phyloP scores from a whole-genome alignment of 1,140 invertebrate species.

The Babylonia areolata region DNA sequence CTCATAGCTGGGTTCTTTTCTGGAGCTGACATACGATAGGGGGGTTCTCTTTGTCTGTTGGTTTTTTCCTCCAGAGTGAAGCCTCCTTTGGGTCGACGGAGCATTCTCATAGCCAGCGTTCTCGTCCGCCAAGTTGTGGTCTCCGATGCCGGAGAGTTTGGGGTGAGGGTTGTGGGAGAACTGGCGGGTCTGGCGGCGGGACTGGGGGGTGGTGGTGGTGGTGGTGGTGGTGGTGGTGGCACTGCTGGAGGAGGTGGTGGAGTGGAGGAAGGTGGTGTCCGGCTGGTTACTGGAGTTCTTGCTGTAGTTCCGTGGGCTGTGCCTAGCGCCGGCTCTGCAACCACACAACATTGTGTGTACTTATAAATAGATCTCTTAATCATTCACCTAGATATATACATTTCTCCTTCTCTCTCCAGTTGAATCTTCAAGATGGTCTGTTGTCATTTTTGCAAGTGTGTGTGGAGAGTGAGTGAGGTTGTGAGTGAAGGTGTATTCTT shows the following conservation, averaged over 20 bases:
- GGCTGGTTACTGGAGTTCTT: background rate
- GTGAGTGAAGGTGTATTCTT: too few relatives aligned
- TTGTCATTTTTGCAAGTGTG: too few relatives aligned
- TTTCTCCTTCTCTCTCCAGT: too few relatives aligned
- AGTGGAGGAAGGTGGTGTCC: background rate
- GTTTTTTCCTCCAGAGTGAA: background rate
- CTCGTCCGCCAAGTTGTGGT: background rate
- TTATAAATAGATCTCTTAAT: too few relatives aligned
- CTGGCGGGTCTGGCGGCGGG: background rate
- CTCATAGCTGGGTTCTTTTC: background rate
- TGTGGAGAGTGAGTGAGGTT: too few relatives aligned
- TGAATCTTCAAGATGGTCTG: too few relatives aligned
- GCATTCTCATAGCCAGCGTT: too few relatives aligned
- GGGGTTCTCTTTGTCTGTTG: background rate
- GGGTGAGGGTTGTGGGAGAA: slow-evolving; percentile 7
- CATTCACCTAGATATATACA: too few relatives aligned
- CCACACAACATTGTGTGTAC: too few relatives aligned
- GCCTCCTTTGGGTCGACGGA: background rate
- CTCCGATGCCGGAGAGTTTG: background rate
- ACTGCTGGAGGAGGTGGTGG: slow-evolving; percentile 31
- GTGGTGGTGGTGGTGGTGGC: background rate
- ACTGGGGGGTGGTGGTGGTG: background rate
- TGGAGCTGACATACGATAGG: background rate
- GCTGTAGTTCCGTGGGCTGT: background rate
- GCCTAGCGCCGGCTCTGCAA: slow-evolving; percentile 42